Evolutionary conservation across 1,140 invertebrate genomes (phyloP).

Genomic region (Drosophila trapezifrons): DNA sequence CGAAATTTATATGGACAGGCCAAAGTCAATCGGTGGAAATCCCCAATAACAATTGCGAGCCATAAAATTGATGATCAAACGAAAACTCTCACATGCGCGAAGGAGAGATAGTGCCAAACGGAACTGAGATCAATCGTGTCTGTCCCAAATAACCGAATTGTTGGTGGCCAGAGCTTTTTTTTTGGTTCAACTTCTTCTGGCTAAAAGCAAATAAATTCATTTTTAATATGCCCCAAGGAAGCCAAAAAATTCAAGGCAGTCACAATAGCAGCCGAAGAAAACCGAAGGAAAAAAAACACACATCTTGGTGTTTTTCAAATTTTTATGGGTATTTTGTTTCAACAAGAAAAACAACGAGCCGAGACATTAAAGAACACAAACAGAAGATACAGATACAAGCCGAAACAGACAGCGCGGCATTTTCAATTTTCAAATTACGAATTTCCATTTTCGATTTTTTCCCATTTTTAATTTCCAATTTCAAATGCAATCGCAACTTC

Average conservation of each 20-base stretch:
- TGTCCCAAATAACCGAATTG: conserved; percentile 44
- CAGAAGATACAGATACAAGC: conserved; percentile 25
- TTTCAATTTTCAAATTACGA: conserved; percentile 30
- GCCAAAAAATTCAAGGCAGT: conserved; percentile 20
- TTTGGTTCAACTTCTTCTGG: conserved; percentile 25
- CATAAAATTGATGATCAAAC: conserved; percentile 82
- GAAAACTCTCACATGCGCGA: conserved; percentile 72
- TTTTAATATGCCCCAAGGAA: conserved; percentile 69
- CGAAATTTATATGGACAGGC: conserved; percentile 76
- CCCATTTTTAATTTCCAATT: conserved; percentile 46
- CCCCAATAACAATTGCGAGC: conserved; percentile 63
- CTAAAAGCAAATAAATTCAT: conserved; percentile 76
- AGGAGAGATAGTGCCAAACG: conserved; percentile 46
- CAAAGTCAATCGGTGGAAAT: conserved; percentile 79
- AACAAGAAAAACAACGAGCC: conserved; percentile 63
- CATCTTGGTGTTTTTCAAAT: conserved; percentile 33
- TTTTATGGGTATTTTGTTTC: conserved; percentile 80
- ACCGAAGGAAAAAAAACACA: conserved; percentile 3
- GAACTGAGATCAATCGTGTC: conserved; percentile 76
- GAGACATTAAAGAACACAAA: conserved; percentile 65
- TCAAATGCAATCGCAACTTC: conserved; percentile 55
- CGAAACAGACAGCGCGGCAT: conserved; percentile 70
- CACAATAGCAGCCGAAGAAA: conserved; percentile 1
- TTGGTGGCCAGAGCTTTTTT: conserved; percentile 11
- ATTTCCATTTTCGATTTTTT: conserved; percentile 17